Evolutionary conservation across 2,113 vertebrate genomes (phyloP).

Genomic region (Camelus bactrianus): DNA sequence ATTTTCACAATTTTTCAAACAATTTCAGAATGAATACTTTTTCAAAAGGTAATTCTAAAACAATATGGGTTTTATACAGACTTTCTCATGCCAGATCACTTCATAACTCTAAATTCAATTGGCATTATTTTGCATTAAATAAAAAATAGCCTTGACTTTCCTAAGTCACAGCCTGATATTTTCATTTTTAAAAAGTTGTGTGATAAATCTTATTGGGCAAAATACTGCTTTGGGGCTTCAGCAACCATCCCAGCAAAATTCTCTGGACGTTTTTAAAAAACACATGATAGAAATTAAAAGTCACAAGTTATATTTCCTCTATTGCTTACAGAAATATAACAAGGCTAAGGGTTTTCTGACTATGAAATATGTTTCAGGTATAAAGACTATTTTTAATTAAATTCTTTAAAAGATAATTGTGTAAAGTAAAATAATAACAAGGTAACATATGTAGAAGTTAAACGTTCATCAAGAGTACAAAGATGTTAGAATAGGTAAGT

Average conservation of each 20-base stretch:
- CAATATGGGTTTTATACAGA: neutral
- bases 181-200: neutral
- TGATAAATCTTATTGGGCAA: neutral
- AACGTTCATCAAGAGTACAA: neutral
- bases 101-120: slow-evolving; percentile 31
- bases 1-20: slow-evolving; percentile 46
- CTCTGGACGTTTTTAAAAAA: neutral
- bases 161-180: slow-evolving; percentile 26
- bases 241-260: neutral
- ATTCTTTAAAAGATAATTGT: neutral
- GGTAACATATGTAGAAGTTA: neutral
- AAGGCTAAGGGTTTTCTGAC: neutral
- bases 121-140: slow-evolving; percentile 24
- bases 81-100: neutral
- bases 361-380: neutral
- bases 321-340: slow-evolving; percentile 9
- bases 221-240: neutral
- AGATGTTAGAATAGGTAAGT: neutral
- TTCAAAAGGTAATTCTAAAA: slow-evolving; percentile 48
- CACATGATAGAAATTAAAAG: neutral
- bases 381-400: neutral
- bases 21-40: slow-evolving; percentile 31
- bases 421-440: neutral
- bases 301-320: neutral
- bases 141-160: slow-evolving; percentile 17